Conservation (phyloP, 2,113 vertebrate genomes). For the Scomber scombrus region DNA sequence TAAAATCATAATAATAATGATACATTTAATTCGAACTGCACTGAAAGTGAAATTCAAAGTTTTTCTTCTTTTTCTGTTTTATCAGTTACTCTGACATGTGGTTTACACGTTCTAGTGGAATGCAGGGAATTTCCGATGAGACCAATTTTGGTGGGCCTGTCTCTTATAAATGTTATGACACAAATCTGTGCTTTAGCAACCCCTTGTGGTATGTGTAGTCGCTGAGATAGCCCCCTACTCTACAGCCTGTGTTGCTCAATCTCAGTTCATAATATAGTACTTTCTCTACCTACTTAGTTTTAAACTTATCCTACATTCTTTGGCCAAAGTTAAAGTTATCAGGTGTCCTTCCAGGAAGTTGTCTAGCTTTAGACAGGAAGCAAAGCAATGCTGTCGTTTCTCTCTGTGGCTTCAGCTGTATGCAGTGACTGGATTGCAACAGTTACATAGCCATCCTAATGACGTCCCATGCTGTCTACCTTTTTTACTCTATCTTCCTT, state of each 20-base stretch:
- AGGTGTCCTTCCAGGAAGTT: slow-evolving; percentile 31
- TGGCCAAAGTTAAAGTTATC: background rate
- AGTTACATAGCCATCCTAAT: slow-evolving; percentile 2
- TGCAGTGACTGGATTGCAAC: background rate
- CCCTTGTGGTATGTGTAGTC: slow-evolving; percentile 51
- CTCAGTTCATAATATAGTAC: background rate
- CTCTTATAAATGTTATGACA: slow-evolving; percentile 2
- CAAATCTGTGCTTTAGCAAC: slow-evolving; percentile 50
- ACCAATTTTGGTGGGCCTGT: background rate
- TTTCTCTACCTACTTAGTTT: background rate
- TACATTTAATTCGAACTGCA: too few species aligned
- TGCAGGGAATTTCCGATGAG: slow-evolving; percentile 48
- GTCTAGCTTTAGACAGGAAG: slow-evolving; percentile 32
- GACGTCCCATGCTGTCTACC: slow-evolving; percentile 16
- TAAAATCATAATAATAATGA: too few species aligned
- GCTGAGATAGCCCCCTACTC: background rate
- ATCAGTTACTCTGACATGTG: slow-evolving; percentile 29
- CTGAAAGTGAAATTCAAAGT: too few species aligned
- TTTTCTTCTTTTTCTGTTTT: slow-evolving; percentile 24
- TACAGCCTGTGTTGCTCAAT: background rate
- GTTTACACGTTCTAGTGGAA: slow-evolving; percentile 35
- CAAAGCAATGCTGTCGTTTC: background rate
- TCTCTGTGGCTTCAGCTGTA: slow-evolving; percentile 40
- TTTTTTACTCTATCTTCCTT: slow-evolving; percentile 1
- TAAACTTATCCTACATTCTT: background rate